Evolutionary conservation across 2,888 invertebrate species (phyloP).

Genomic region (Germaria angustata): DNA sequence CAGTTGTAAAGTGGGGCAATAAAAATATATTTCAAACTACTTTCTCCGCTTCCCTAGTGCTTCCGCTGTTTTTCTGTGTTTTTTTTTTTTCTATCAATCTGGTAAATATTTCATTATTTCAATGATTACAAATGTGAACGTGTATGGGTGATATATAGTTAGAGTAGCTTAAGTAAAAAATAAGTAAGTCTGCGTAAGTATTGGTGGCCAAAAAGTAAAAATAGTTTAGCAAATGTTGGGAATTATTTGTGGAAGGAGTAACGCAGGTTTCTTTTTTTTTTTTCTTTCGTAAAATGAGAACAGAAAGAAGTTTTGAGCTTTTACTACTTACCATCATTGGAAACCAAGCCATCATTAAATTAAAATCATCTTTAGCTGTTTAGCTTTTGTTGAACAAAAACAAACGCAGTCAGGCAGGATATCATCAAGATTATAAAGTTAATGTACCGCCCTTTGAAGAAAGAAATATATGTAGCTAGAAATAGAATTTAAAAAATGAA

Average conservation of each 20-base stretch:
- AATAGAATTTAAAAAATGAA: too few relatives aligned
- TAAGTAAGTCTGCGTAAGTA: slow-evolving; percentile 1
- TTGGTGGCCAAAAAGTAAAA: background rate
- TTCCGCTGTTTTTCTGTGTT: background rate
- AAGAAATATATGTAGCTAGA: background rate
- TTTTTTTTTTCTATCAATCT: background rate
- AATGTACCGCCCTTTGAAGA: background rate
- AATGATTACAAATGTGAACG: slow-evolving; percentile 14
- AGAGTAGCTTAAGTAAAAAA: background rate
- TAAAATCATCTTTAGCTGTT: background rate
- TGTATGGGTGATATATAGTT: background rate
- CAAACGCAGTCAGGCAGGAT: background rate
- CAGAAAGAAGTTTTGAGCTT: background rate
- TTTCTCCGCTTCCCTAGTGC: slow-evolving; percentile 10
- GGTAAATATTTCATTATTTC: slow-evolving; percentile 41
- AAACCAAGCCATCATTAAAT: background rate
- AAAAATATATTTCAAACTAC: slow-evolving; percentile 45
- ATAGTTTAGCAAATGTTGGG: background rate
- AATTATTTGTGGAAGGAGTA: background rate
- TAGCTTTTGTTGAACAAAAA: background rate
- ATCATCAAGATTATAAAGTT: background rate
- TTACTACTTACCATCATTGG: too few relatives aligned
- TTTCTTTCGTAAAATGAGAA: background rate
- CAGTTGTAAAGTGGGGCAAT: slow-evolving; percentile 56
- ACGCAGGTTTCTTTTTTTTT: background rate